Evolutionary conservation across 2,797 vertebrate genomes (phyloP).

Genomic region (Gymnodraco acuticeps): DNA sequence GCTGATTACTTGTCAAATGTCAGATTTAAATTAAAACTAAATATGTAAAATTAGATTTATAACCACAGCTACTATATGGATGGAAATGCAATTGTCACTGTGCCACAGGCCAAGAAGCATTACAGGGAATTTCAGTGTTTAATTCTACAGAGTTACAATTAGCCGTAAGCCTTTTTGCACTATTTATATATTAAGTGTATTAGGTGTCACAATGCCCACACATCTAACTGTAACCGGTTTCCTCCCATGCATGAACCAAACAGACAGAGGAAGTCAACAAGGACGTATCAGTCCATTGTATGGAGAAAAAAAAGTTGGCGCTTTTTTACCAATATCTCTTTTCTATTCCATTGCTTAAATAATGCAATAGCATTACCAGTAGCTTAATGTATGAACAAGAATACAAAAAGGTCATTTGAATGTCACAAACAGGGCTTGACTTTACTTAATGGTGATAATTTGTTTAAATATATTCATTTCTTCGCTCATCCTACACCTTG

Average conservation of each 20-base stretch:
- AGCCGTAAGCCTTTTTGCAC: constrained; percentile 11
- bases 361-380: constrained; percentile 5
- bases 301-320: not conserved
- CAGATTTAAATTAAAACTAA: constrained; percentile 22
- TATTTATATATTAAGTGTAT: constrained; percentile 7
- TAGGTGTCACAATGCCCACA: not conserved
- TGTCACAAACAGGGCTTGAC: constrained; percentile 30
- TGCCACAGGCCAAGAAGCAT: not conserved
- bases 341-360: constrained; percentile 15
- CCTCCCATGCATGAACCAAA: not conserved
- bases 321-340: not conserved
- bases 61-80: not conserved
- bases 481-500: constrained; percentile 16
- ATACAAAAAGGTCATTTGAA: constrained; percentile 31
- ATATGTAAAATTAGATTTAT: constrained; percentile 24
- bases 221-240: not conserved
- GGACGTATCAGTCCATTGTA: not conserved
- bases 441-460: constrained; percentile 4
- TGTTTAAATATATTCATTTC: not conserved
- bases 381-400: constrained; percentile 5
- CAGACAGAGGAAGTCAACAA: constrained; percentile 9
- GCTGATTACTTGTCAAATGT: constrained; percentile 30
- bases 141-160: constrained; percentile 5
- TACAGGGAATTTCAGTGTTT: not conserved
- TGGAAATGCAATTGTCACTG: not conserved